A percentile compares a stretch with the other conserved stretches of the same genome.
Evolutionary conservation across 2,113 vertebrate species (phyloP).

Genomic region (Salminus brasiliensis): DNA sequence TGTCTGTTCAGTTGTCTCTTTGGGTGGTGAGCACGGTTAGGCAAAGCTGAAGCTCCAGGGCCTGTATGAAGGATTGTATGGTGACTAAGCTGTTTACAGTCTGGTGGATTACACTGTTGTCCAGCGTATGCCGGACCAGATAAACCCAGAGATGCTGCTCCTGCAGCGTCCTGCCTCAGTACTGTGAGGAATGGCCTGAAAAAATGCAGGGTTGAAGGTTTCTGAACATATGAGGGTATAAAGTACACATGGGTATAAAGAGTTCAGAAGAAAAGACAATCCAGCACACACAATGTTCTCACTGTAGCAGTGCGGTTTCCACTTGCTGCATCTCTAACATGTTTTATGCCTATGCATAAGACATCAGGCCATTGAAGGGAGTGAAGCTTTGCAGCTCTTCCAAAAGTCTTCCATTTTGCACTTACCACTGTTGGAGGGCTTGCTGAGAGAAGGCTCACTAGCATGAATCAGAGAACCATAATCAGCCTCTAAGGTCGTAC

Average conservation of each 20-base stretch:
- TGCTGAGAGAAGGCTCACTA: constrained; percentile 6
- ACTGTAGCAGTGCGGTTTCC: not conserved
- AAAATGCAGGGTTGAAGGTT: not conserved
- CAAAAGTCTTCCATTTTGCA: constrained; percentile 36
- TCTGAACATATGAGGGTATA: too few species aligned
- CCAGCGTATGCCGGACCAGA: not conserved
- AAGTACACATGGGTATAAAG: not conserved
- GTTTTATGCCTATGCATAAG: constrained; percentile 18
- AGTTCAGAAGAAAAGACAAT: not conserved
- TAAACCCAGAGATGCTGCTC: not conserved
- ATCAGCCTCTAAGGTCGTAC: constrained; percentile 28
- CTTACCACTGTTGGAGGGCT: constrained; percentile 23
- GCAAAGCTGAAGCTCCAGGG: constrained; percentile 1
- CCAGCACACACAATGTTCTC: not conserved
- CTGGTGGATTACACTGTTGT: constrained; percentile 1
- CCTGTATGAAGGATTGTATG: not conserved
- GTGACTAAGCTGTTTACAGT: constrained; percentile 5
- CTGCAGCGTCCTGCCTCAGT: not conserved
- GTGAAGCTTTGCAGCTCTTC: not conserved
- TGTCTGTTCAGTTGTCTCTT: not conserved
- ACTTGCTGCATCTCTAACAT: not conserved
- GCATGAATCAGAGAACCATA: constrained; percentile 19
- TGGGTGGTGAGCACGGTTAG: not conserved
- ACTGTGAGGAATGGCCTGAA: not conserved
- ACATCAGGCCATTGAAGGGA: constrained; percentile 28